Evolutionary conservation across 2,113 vertebrate genomes (phyloP), one percentile per base, ranked within the genome.

Genomic region (Pholis gunnellus): DNA sequence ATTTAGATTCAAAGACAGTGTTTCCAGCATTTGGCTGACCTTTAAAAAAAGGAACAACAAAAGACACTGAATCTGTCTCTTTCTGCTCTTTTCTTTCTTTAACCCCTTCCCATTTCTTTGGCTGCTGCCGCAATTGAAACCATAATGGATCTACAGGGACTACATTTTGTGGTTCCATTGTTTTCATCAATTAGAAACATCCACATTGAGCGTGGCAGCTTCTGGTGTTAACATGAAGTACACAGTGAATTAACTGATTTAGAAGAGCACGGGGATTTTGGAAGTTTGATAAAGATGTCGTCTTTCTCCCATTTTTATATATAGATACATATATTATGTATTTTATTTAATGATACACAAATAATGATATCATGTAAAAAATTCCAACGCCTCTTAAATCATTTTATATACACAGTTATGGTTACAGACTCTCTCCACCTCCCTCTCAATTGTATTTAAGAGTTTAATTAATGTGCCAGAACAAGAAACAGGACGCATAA

Each of bases 1-100:
- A 65, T 84, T 72, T 46, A 59, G 1, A 81, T 82, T 87, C 72
- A 87, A 38, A 75, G 36, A 68, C 25, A 44, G 40, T 9, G n/a
- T 56, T 27, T 78, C 7, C 59, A 71, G 71, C 17, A 40, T 70
- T 36, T 10, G 25, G 9, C 9, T 64, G 44, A 78, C 65, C 69
- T 87, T 84, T 31, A 42, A 13, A 56, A 40, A 1, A 75, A 29
- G 1, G 13, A 25, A 44, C 18, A 64, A 54, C 18, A 64, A 54
- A 68, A 67, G 34, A 70, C 72, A 44, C 18, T 9, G 7, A 14
- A 50, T 50, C 61, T 15, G 1, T 40, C 18, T 34, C 1, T 52
- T 40, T 31, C 2, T 38, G 9, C 14, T 2, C 20, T 65, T 27
- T 27, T 57, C 59, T 52, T 72, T 34, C 60, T 54, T 52, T 11